Evolutionary conservation across 1,140 invertebrate genomes (phyloP), one percentile per base, ranked within the genome.

Genomic region (Eulimnadia texana): DNA sequence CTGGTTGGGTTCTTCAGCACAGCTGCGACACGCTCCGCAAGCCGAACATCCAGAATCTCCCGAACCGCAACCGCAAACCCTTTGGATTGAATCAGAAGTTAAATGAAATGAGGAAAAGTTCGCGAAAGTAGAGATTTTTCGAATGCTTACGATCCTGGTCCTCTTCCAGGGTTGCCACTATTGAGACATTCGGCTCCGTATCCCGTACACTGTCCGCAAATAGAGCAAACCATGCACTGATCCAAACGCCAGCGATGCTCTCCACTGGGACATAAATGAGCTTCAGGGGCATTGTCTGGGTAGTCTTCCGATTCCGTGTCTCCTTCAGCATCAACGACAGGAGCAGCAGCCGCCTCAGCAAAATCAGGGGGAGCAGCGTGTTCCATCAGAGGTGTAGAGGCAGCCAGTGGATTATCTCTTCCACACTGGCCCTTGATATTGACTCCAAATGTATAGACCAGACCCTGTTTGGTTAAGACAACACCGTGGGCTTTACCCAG

Each of bases 391-490:
- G 2, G 22, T 20, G 25, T 23, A 27, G 52, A 23, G 11, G 22
- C 2, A 13, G 52, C 52, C 20, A 22, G 11, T 20, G 52, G 52
- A 20, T 47, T 16, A 68, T 92, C 89, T 68, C 94, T 75, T 28
- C 95, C 95, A 78, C 95, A 99, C 70, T 98, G 95, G 10, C 93
- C 93, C 71, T 95, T 93, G 70, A 98, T 98, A 72, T 98, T 98
- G 58, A 98, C 88, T 0, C 95, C 95, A 76, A 96, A 97, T 0
- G 93, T 94, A 71, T 87, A 97, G 1, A 98, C 80, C 66, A 88
- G 84, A 0, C 95, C 95, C 71, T 91, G 88, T 66, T 82, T 85
- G 23, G 84, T 93, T 6, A 98, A 74, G 0, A 83, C 88, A 1
- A 93, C 85, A 54, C 86, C 87, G 71, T 98, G 95, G 10, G 94